phyloP scores from a whole-genome alignment of 2,797 vertebrate species.

The Acrocephalus scirpaceus region DNA sequence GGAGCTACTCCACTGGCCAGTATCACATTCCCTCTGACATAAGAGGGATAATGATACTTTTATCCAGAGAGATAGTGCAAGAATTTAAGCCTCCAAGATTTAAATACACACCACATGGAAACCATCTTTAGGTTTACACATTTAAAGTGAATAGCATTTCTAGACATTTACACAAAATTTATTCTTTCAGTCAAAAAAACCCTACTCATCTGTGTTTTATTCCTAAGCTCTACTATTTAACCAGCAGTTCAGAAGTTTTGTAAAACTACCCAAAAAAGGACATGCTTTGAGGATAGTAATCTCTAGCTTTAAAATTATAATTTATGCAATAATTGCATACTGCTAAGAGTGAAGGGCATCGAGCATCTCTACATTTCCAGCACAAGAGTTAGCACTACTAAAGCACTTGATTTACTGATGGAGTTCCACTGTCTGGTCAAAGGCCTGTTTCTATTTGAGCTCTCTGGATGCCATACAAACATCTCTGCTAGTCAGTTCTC shows the following conservation, averaged over 20 bases:
- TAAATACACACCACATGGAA: not conserved
- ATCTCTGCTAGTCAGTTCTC: not conserved
- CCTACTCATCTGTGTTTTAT: not conserved
- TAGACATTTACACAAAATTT: not conserved
- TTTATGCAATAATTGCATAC: not conserved
- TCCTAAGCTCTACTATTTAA: not conserved
- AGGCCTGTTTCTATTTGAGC: not conserved
- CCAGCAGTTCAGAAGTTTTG: not conserved
- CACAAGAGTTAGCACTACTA: not conserved
- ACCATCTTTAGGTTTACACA: not conserved
- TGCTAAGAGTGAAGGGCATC: not conserved
- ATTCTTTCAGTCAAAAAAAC: not conserved
- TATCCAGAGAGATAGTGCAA: not conserved
- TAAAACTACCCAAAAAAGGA: not conserved
- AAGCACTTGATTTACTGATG: not conserved
- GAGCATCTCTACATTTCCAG: not conserved
- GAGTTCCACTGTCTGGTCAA: not conserved
- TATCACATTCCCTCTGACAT: not conserved
- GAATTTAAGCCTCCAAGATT: not conserved
- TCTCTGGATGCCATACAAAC: not conserved
- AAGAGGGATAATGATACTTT: not conserved
- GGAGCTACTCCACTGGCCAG: not conserved
- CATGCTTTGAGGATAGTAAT: not conserved
- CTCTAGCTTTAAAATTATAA: not conserved
- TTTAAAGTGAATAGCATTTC: not conserved